Percentiles rank a stretch among this genome's conserved stretches.
phyloP scores from a whole-genome alignment of 2,113 vertebrate species.

The Catharus fuscescens region DNA sequence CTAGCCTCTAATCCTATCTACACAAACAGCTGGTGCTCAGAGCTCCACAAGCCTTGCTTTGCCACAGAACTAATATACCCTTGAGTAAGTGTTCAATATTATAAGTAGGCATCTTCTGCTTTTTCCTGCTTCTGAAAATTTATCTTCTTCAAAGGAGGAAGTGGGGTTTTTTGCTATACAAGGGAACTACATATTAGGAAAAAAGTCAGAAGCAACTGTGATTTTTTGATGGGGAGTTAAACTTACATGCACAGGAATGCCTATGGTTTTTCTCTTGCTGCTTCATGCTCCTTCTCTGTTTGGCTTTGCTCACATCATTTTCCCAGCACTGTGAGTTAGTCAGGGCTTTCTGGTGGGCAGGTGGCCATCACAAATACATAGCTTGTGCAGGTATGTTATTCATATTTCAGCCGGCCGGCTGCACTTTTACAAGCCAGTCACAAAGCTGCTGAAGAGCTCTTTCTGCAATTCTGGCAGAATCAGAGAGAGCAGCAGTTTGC shows the following conservation, averaged over 20 bases:
- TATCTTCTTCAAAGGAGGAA: neutral
- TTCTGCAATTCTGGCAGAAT: constrained; percentile 25
- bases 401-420: neutral
- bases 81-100: neutral
- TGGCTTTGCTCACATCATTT: neutral
- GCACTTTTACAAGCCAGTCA: neutral
- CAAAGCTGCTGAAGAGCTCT: constrained; percentile 21
- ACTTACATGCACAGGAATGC: neutral
- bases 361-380: neutral
- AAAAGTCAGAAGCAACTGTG: neutral
- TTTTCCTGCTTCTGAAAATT: neutral
- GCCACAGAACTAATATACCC: neutral
- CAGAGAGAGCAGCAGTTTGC: constrained; percentile 6
- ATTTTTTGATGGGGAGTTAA: neutral
- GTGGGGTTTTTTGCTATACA: neutral
- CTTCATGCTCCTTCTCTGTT: neutral
- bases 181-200: neutral
- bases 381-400: neutral
- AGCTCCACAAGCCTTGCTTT: neutral
- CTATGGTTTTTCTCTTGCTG: neutral
- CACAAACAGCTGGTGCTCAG: neutral
- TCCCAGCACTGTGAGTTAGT: neutral
- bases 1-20: neutral
- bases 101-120: neutral
- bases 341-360: neutral